These are phyloP conservation scores for Leptinotarsa undecemlineata DNA, from an alignment of 1,140 invertebrate genomes.

Conservation along the genomic window DNA sequence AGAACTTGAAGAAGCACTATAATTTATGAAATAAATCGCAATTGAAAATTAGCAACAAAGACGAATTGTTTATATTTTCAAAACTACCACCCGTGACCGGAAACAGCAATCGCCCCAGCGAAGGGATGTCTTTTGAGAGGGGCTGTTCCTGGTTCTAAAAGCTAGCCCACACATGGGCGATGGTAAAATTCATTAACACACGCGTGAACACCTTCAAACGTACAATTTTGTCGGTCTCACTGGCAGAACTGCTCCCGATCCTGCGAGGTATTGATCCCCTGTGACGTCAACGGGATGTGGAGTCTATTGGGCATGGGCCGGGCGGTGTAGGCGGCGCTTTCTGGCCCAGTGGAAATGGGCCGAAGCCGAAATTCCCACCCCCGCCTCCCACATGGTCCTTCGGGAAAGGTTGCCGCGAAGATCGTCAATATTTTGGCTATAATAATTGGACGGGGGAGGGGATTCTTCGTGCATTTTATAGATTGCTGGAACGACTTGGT, in stretches of 20 bases:
- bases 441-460: neutral
- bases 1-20: conserved; percentile 1
- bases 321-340: conserved; percentile 25
- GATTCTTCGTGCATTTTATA: neutral
- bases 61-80: conserved; percentile 1
- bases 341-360: conserved; percentile 23
- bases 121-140: conserved; percentile 91
- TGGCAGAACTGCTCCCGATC: conserved; percentile 44
- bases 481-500: neutral
- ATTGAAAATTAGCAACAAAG: neutral
- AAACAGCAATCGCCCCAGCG: conserved; percentile 90
- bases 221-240: conserved; percentile 39
- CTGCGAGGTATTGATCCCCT: conserved; percentile 45
- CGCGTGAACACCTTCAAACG: conserved; percentile 33
- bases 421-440: neutral
- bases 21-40: neutral
- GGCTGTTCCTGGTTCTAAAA: conserved; percentile 92
- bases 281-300: conserved; percentile 44
- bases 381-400: neutral
- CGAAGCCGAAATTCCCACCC: neutral
- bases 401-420: neutral
- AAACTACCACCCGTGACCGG: neutral
- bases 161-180: conserved; percentile 89
- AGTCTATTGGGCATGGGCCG: conserved; percentile 31
- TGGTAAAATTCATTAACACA: conserved; percentile 47